A percentile compares a stretch with the other conserved stretches of the same genome.
These are phyloP conservation scores for Petrocephalus sullivani DNA, from an alignment of 2,797 vertebrate genomes.

Conservation along the genomic window DNA sequence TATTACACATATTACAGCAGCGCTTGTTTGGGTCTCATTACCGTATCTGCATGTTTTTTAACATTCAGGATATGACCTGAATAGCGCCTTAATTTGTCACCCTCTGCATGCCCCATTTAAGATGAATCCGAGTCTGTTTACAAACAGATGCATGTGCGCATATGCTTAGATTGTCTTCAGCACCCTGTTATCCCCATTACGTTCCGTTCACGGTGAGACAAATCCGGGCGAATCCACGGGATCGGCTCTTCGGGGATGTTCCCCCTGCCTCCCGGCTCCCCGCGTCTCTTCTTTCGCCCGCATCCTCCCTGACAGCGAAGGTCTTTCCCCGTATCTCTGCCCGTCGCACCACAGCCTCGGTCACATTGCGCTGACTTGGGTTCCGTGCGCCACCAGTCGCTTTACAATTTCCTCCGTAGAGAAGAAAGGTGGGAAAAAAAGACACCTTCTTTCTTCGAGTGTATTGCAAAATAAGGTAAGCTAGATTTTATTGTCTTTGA, in stretches of 20 bases:
- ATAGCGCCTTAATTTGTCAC: neutral
- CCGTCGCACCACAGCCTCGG: neutral
- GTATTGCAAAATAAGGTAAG: neutral
- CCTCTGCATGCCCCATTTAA: neutral
- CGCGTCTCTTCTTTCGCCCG: neutral
- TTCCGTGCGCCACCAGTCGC: neutral
- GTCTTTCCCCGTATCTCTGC: neutral
- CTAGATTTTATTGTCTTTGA: neutral
- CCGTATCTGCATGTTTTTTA: neutral
- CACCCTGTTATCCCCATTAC: slow-evolving; percentile 22
- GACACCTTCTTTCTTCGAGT: neutral
- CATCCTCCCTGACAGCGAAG: neutral
- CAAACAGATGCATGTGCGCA: slow-evolving; percentile 7
- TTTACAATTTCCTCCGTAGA: neutral
- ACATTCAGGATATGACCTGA: neutral
- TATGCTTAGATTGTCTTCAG: neutral
- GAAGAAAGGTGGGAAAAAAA: neutral
- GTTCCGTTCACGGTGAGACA: slow-evolving; percentile 21
- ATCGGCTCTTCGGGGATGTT: neutral
- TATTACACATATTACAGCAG: neutral
- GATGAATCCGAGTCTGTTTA: neutral
- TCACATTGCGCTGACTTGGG: neutral
- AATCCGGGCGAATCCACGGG: slow-evolving; percentile 27
- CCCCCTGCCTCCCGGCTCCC: neutral
- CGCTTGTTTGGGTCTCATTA: neutral